phyloP scores from a whole-genome alignment of 2,113 vertebrate genomes.

The Serilophus lunatus region DNA sequence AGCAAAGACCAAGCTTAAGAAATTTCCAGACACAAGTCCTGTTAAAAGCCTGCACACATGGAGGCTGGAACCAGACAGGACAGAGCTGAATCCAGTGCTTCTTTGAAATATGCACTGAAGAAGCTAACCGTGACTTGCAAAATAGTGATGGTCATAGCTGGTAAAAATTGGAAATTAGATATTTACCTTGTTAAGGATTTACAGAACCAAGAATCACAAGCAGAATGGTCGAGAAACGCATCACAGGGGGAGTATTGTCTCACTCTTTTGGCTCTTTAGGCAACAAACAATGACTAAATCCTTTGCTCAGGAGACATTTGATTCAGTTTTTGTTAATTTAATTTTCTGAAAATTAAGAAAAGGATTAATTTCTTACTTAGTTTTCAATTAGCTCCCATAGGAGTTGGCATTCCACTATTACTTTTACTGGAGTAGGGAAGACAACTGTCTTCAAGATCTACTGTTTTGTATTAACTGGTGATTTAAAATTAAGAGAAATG shows the following conservation, averaged over 20 bases:
- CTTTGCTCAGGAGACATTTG: neutral
- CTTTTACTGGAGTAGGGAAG: neutral
- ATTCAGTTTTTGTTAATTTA: neutral
- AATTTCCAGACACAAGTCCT: neutral
- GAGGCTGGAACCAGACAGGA: neutral
- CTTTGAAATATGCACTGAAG: neutral
- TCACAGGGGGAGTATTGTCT: neutral
- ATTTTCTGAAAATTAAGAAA: neutral
- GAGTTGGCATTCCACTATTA: neutral
- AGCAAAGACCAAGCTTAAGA: neutral
- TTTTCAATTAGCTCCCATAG: neutral
- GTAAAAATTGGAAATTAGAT: neutral
- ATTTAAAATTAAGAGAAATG: neutral
- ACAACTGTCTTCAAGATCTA: neutral
- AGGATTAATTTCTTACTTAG: neutral
- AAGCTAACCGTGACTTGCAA: neutral
- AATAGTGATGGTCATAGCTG: neutral
- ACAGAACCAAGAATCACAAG: neutral
- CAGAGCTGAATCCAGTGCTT: neutral
- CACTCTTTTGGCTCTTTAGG: neutral
- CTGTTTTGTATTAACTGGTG: neutral
- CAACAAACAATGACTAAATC: neutral
- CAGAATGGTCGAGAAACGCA: neutral
- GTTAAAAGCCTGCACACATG: neutral
- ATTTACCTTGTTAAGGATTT: neutral